Conservation (phyloP, 2,888 invertebrate species). For the Caenorhabditis becei region DNA sequence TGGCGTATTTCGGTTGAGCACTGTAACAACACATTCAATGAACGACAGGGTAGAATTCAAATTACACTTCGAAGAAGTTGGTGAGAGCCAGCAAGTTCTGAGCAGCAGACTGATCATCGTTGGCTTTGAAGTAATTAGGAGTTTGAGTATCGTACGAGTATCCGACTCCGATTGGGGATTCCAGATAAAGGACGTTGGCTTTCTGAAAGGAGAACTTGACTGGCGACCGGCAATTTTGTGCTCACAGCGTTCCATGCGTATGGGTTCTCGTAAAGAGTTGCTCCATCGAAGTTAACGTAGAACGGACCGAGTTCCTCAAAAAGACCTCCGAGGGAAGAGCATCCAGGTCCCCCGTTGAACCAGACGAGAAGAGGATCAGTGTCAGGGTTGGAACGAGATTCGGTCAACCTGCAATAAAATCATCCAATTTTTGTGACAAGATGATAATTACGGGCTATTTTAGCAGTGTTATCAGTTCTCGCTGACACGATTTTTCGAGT, state of each 20-base stretch:
- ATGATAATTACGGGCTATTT: background rate
- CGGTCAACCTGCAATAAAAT: slow-evolving; percentile 82
- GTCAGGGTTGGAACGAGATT: slow-evolving; percentile 82
- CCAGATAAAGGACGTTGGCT: slow-evolving; percentile 84
- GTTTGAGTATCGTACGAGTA: slow-evolving; percentile 79
- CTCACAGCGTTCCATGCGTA: slow-evolving; percentile 81
- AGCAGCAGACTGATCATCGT: slow-evolving; percentile 73
- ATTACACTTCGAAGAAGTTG: slow-evolving; percentile 82
- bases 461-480: slow-evolving; percentile 20
- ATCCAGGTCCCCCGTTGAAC: slow-evolving; percentile 83
- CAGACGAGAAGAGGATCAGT: slow-evolving; percentile 83
- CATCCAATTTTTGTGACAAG: slow-evolving; percentile 19
- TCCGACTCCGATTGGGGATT: slow-evolving; percentile 83
- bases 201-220: slow-evolving; percentile 76
- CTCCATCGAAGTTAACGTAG: slow-evolving; percentile 77
- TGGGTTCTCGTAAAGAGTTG: slow-evolving; percentile 78
- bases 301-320: slow-evolving; percentile 82
- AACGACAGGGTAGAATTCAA: background rate
- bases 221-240: background rate
- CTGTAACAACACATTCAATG: slow-evolving; percentile 69
- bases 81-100: slow-evolving; percentile 83
- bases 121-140: slow-evolving; percentile 62
- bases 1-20: slow-evolving; percentile 82
- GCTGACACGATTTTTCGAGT: slow-evolving; percentile 22
- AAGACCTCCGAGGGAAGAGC: slow-evolving; percentile 73